These are phyloP conservation scores for Epirrhoe alternata DNA, from an alignment of 2,888 invertebrate genomes.

Conservation along the genomic window DNA sequence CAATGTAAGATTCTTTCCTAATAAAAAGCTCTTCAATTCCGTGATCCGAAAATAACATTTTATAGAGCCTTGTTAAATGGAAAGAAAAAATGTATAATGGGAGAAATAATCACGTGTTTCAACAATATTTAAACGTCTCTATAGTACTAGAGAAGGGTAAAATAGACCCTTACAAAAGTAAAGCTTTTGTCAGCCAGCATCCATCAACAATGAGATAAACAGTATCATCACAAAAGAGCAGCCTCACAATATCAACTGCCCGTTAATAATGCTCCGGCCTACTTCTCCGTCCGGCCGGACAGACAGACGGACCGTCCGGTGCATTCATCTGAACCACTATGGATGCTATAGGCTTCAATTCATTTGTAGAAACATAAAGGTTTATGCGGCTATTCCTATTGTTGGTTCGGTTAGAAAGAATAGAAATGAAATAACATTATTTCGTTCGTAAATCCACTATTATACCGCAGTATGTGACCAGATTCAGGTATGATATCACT, in stretches of 20 bases:
- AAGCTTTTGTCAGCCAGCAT: slow-evolving; percentile 3
- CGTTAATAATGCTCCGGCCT: slow-evolving; percentile 25
- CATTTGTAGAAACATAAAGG: slow-evolving; percentile 48
- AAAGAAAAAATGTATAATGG: too few species aligned
- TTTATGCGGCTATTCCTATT: slow-evolving; percentile 14
- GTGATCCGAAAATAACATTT: too few species aligned
- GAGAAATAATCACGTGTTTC: too few species aligned
- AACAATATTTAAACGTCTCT: too few species aligned
- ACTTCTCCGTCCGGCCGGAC: slow-evolving; percentile 15
- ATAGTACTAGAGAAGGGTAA: too few species aligned
- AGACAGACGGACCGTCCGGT: slow-evolving; percentile 11
- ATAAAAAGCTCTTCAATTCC: too few species aligned
- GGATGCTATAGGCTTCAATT: slow-evolving; percentile 53
- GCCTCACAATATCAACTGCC: slow-evolving; percentile 12
- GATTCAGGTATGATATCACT: too few species aligned
- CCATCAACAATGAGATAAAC: slow-evolving; percentile 13
- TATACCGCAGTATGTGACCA: not conserved
- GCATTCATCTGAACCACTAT: slow-evolving; percentile 33
- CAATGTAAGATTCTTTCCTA: not conserved
- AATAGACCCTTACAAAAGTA: not conserved
- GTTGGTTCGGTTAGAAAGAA: slow-evolving; percentile 6
- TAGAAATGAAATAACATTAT: not conserved
- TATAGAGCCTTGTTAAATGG: too few species aligned
- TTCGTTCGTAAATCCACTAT: not conserved
- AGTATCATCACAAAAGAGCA: slow-evolving; percentile 16